Evolutionary conservation across 2,113 vertebrate genomes (phyloP).

Genomic region (Otis tarda): DNA sequence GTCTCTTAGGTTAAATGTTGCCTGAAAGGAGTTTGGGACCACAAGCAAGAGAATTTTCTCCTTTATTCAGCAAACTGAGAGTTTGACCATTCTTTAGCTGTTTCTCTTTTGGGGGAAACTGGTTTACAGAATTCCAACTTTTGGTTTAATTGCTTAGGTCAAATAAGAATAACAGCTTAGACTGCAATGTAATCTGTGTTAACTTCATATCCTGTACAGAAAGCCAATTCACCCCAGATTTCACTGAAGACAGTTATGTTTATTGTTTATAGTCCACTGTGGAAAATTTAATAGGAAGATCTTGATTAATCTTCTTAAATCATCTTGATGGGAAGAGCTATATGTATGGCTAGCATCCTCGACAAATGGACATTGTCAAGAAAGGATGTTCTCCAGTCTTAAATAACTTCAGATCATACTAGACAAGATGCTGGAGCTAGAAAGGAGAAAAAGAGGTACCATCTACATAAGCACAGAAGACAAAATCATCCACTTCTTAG

Average conservation of each 20-base stretch:
- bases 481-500: neutral
- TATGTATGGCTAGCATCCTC: neutral
- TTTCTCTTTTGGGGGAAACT: neutral
- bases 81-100: neutral
- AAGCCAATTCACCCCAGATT: neutral
- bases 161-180: neutral
- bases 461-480: neutral
- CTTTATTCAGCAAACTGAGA: neutral
- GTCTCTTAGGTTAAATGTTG: neutral
- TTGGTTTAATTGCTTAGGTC: neutral
- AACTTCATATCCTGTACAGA: neutral
- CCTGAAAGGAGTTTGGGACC: neutral
- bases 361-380: neutral
- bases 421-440: neutral
- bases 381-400: neutral
- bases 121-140: neutral
- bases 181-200: neutral
- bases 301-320: neutral
- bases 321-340: neutral
- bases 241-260: neutral
- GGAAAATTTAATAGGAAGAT: neutral
- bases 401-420: neutral
- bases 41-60: neutral
- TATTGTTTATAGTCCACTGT: neutral
- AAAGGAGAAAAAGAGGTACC: neutral